A percentile compares a stretch with the other conserved stretches of the same genome.
These are phyloP conservation scores for Rhynchophorus ferrugineus DNA, from an alignment of 1,140 invertebrate species.

Conservation along the genomic window DNA sequence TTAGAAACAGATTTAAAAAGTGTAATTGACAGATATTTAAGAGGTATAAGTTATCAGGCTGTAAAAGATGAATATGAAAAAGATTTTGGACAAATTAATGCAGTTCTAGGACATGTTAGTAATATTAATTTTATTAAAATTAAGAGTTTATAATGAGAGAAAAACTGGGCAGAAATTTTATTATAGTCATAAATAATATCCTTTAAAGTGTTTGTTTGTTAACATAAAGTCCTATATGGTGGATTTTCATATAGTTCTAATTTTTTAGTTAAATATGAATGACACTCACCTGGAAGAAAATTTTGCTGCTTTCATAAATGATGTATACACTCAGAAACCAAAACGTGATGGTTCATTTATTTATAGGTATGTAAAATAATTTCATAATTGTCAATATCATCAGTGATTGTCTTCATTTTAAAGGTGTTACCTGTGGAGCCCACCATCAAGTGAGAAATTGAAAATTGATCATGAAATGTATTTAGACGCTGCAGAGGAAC, in stretches of 20 bases:
- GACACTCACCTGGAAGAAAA: constrained; percentile 62
- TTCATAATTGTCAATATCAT: background rate
- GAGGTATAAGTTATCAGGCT: constrained; percentile 60
- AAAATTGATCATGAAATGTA: constrained; percentile 57
- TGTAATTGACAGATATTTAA: constrained; percentile 54
- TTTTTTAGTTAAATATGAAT: constrained; percentile 64
- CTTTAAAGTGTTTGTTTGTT: too few relatives aligned
- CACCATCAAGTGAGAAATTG: constrained; percentile 54
- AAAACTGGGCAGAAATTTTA: too few relatives aligned
- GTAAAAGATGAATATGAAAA: constrained; percentile 55
- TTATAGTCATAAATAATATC: too few relatives aligned
- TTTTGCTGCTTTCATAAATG: constrained; percentile 52
- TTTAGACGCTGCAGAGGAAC: constrained; percentile 34
- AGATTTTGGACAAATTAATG: constrained; percentile 59
- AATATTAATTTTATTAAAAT: too few relatives aligned
- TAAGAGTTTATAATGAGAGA: too few relatives aligned
- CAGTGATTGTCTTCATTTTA: constrained; percentile 24
- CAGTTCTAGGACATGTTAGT: constrained; percentile 60
- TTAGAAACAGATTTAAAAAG: constrained; percentile 52
- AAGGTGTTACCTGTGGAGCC: constrained; percentile 46
- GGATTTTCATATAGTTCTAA: too few relatives aligned
- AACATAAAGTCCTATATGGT: too few relatives aligned
- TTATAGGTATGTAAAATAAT: constrained; percentile 45
- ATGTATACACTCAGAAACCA: constrained; percentile 53
- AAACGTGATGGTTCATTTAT: constrained; percentile 59